Evolutionary conservation across 1,140 invertebrate genomes (phyloP), one percentile per base, ranked within the genome.

Genomic region (Drosophila serrata): DNA sequence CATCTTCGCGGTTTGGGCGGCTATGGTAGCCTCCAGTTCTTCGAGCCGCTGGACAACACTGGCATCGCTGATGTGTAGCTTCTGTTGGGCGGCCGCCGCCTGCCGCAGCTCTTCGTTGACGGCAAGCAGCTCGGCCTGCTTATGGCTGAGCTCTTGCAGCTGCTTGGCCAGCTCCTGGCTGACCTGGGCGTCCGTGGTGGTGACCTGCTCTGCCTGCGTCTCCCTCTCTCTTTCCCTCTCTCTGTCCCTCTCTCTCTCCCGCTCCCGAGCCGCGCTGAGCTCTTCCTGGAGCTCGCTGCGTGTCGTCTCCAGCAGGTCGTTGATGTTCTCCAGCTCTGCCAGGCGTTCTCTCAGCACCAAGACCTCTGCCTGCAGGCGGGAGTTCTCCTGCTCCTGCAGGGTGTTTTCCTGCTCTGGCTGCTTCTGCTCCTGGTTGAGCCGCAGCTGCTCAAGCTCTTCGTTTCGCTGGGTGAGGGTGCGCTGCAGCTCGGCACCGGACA

Each of bases 221-320:
- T 96, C 95, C 12, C 96, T 96, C 95, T 37, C 93, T 96, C 9
- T 12, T 12, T 33, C 33, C 33, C 33, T 95, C 74, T 95, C 43
- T 91, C 93, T 57, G 93, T 92, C 62, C 93, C 12, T 13, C 6
- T 53, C 31, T 22, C 96, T 95, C 75, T 95, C 53, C 91, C 93
- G 57, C 93, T 92, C 59, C 92, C 77, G 64, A 68, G 48, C 69
- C 3, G 53, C 56, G 12, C 35, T 62, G 37, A 79, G 85, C 63
- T 67, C 84, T 12, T 90, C 77, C 7, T 92, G 77, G 9, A 93
- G 75, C 24, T 84, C 78, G 43, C 65, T 62, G 33, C 92, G 79
- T 3, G 75, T 84, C 57, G 91, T 81, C 49, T 92, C 84, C 39
- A 87, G 45, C 51, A 88, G 48, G 24, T 87, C 84, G 42, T 82